Evolutionary conservation across 2,113 vertebrate species (phyloP).

Genomic region (Nipponia nippon): DNA sequence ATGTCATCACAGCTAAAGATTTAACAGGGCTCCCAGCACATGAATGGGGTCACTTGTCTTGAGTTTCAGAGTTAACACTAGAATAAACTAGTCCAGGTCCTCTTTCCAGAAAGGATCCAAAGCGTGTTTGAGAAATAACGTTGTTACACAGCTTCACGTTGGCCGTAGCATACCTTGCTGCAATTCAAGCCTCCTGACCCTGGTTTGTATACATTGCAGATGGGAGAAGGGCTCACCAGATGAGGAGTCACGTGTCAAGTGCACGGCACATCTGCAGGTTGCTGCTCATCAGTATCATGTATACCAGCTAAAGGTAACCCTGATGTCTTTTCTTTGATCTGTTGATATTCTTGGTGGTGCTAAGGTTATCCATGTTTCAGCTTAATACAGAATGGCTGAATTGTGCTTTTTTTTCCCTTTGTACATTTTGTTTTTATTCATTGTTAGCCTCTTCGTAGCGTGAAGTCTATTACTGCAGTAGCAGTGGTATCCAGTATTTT

Average conservation of each 20-base stretch:
- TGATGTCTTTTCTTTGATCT: background rate
- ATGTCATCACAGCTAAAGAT: background rate
- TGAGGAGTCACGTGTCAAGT: rapidly evolving
- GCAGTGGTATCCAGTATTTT: background rate
- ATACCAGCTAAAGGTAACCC: background rate
- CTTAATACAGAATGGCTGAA: background rate
- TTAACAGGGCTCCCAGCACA: background rate
- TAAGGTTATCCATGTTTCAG: background rate
- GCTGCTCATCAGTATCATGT: background rate
- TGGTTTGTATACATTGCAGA: background rate
- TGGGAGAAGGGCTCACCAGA: background rate
- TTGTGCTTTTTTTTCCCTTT: background rate
- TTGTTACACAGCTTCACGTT: rapidly evolving
- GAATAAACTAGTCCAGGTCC: background rate
- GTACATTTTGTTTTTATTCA: background rate
- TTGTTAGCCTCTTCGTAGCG: rapidly evolving
- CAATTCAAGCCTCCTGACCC: background rate
- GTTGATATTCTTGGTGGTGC: background rate
- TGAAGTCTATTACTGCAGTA: background rate
- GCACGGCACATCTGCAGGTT: background rate
- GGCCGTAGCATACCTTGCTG: background rate
- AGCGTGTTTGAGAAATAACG: background rate
- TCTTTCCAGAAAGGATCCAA: background rate
- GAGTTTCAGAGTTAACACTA: background rate
- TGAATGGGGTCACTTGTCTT: background rate